phyloP scores from a whole-genome alignment of 2,888 invertebrate genomes.

The Crepidodera aurea region DNA sequence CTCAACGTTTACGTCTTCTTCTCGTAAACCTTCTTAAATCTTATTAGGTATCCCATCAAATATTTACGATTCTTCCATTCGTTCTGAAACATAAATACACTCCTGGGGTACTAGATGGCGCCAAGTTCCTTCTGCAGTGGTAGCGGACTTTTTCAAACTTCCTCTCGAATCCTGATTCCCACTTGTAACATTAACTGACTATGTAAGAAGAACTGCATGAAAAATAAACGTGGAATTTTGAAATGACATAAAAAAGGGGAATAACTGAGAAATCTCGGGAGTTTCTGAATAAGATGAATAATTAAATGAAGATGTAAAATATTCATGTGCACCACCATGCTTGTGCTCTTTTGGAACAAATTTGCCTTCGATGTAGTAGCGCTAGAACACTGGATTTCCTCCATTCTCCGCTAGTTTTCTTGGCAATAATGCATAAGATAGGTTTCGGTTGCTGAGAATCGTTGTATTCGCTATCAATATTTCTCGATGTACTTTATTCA shows the following conservation, averaged over 20 bases:
- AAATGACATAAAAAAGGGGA: constrained; percentile 33
- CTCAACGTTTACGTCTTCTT: too few species aligned
- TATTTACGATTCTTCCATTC: constrained; percentile 1
- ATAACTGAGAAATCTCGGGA: constrained; percentile 31
- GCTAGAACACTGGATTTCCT: background rate
- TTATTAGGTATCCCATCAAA: background rate
- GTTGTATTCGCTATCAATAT: constrained; percentile 3
- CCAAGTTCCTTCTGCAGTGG: background rate
- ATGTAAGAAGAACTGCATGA: constrained; percentile 16
- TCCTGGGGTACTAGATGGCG: constrained; percentile 2
- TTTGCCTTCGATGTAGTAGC: constrained; percentile 1
- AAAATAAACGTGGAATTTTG: constrained; percentile 23
- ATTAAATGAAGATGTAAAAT: constrained; percentile 42
- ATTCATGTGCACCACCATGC: constrained; percentile 36
- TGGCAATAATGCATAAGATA: constrained; percentile 5
- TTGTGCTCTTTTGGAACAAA: constrained; percentile 5
- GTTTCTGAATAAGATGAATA: constrained; percentile 39
- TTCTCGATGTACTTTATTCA: background rate
- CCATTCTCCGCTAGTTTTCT: constrained; percentile 6
- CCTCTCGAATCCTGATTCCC: constrained; percentile 17
- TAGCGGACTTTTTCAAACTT: constrained; percentile 6
- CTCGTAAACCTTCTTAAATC: background rate
- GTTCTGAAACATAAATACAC: constrained; percentile 4
- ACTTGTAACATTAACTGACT: constrained; percentile 9
- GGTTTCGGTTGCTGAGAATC: background rate